These are phyloP conservation scores for Caenorhabditis angaria DNA, from an alignment of 2,888 invertebrate species.

Conservation along the genomic window DNA sequence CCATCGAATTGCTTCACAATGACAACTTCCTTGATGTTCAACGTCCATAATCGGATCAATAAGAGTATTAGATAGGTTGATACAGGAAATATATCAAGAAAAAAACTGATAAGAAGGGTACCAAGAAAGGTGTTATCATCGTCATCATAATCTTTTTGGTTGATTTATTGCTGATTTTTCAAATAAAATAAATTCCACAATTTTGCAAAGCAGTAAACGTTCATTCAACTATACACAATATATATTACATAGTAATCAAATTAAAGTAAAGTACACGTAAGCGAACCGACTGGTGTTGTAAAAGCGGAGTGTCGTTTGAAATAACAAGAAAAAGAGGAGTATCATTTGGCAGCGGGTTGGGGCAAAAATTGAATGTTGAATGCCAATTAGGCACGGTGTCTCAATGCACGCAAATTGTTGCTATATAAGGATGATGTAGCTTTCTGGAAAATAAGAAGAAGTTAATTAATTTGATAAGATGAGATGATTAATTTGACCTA, in stretches of 20 bases:
- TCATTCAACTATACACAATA: not conserved
- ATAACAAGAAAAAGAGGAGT: not conserved
- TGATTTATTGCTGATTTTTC: not conserved
- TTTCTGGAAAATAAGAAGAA: not conserved
- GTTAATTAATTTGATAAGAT: not conserved
- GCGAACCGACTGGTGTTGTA: not conserved
- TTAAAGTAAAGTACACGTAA: not conserved
- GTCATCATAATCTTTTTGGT: no score
- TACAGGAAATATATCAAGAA: not conserved
- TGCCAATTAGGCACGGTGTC: not conserved
- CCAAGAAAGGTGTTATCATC: no score
- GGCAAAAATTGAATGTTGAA: not conserved
- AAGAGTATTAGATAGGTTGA: not conserved
- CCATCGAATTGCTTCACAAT: constrained; percentile 62
- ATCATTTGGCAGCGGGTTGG: not conserved
- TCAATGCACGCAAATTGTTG: constrained; percentile 1
- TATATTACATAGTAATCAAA: not conserved
- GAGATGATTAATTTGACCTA: no score
- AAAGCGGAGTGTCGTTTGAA: not conserved
- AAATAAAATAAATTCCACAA: not conserved
- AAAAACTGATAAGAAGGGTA: no score
- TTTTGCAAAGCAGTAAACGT: not conserved
- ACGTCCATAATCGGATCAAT: constrained; percentile 14
- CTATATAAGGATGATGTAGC: not conserved
- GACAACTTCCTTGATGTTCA: constrained; percentile 56